Evolutionary conservation across 2,797 vertebrate genomes (phyloP), one percentile per base, ranked within the genome.

Genomic region (Nannoperca obscura): DNA sequence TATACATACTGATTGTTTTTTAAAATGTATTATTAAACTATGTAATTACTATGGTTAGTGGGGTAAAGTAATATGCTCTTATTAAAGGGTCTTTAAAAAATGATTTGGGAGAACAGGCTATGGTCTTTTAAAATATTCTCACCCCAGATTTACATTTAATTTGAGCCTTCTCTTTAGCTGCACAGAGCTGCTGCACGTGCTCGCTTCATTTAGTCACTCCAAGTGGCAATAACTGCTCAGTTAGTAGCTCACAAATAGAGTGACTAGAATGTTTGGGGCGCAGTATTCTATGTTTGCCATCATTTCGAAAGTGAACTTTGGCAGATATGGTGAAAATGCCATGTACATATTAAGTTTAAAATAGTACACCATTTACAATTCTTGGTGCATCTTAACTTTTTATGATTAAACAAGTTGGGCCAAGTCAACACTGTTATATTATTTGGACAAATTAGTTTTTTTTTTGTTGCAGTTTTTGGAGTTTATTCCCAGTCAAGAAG

Each of bases 1-100:
- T 90, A 49, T 49, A 47, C 36, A 59, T 81, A n/a, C 13, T 57
- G 34, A 60, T 17, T 81, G 1, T 55, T 62, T 49, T 4, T 38
- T 3, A 30, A 3, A 0, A 17, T 47, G 19, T 46, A 1, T 66
- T 42, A 34, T 66, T 34, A 9, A 57, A 68, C n/a, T 9, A 17
- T 58, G 20, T 22, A 63, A 27, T 24, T 15, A 15, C 0, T 17
- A 15, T 36, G 5, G 2, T 67, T n/a, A 50, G 5, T 20, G 49
- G 7, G 1, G 4, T 22, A n/a, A 53, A 46, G 24, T 36, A 8
- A 36, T 36, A 9, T 36, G 36, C 36, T 36, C 36, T 36, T 36
- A 36, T 66, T 20, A 5, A 42, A 27, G 7, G 7, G 13, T 32
- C 0, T 19, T 27, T 27, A 27, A 27, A 27, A 27, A 27, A 27